Percentiles rank a stretch among this genome's conserved stretches.
Conservation (phyloP, 2,797 vertebrate genomes). For the Sardinella longiceps region DNA sequence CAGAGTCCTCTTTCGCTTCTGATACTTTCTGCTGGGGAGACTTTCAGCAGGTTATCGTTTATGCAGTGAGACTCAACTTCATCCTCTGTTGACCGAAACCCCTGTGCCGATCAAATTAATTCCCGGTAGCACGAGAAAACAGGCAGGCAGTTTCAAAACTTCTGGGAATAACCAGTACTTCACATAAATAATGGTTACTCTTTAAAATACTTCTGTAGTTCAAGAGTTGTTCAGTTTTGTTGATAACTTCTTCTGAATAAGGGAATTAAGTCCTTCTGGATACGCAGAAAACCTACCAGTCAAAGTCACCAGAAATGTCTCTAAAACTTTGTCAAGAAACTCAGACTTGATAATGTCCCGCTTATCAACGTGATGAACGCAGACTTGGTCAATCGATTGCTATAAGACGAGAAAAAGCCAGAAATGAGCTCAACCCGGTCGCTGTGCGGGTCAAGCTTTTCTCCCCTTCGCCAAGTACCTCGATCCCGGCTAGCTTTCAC, state of each 20-base stretch:
- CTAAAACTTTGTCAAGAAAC: constrained; percentile 63
- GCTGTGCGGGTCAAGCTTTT: constrained; percentile 56
- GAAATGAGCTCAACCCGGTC: constrained; percentile 49
- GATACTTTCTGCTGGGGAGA: background rate
- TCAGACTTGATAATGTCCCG: background rate
- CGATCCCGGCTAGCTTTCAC: constrained; percentile 59
- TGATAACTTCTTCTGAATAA: constrained; percentile 7
- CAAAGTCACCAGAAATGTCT: constrained; percentile 33
- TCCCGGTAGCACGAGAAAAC: constrained; percentile 56
- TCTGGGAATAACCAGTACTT: constrained; percentile 9
- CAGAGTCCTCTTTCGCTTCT: background rate
- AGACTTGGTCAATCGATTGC: background rate
- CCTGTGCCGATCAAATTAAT: constrained; percentile 53
- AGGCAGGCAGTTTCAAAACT: constrained; percentile 32
- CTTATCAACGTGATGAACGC: background rate
- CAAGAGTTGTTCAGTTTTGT: background rate
- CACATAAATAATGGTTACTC: background rate
- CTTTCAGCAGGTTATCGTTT: constrained; percentile 32
- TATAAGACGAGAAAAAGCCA: constrained; percentile 24
- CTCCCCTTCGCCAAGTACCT: constrained; percentile 45
- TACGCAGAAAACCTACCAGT: constrained; percentile 26
- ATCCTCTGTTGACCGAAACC: constrained; percentile 59
- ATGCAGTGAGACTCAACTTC: constrained; percentile 55
- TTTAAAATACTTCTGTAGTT: background rate
- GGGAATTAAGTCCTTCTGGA: constrained; percentile 1